Percentiles rank a stretch among this genome's conserved stretches.
These are phyloP conservation scores for Otis tarda DNA, from an alignment of 2,113 vertebrate genomes.

Conservation along the genomic window DNA sequence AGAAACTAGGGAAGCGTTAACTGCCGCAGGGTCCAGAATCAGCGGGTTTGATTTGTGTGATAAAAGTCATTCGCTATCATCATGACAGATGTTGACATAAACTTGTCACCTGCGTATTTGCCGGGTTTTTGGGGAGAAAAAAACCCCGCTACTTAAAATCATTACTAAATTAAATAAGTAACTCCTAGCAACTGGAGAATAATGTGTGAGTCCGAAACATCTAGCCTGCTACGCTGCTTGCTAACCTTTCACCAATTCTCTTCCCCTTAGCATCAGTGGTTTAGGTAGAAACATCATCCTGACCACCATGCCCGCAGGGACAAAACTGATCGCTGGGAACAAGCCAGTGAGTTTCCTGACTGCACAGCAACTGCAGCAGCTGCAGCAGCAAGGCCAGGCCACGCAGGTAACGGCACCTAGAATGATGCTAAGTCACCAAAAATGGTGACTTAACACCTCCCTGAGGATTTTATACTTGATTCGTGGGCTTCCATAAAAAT, in stretches of 20 bases:
- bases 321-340: slow-evolving; percentile 94
- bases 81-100: neutral
- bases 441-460: neutral
- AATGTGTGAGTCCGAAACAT: neutral
- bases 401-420: slow-evolving; percentile 82
- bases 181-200: neutral
- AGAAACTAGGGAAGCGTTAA: neutral
- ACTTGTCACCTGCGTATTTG: neutral
- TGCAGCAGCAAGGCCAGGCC: slow-evolving; percentile 97
- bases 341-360: slow-evolving; percentile 98
- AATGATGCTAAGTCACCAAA: neutral
- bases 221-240: neutral
- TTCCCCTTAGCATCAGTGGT: slow-evolving; percentile 82
- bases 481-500: fast-evolving
- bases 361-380: slow-evolving; percentile 95
- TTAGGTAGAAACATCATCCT: slow-evolving; percentile 97
- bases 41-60: neutral
- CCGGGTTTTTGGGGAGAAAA: neutral
- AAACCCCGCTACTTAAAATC: neutral
- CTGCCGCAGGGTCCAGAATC: neutral
- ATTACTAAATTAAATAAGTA: neutral
- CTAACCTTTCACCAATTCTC: neutral
- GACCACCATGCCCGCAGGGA: slow-evolving; percentile 95
- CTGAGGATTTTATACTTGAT: neutral
- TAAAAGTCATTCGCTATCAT: neutral